Conservation (phyloP, 2,888 invertebrate genomes). For the Drosophila bunnanda region DNA sequence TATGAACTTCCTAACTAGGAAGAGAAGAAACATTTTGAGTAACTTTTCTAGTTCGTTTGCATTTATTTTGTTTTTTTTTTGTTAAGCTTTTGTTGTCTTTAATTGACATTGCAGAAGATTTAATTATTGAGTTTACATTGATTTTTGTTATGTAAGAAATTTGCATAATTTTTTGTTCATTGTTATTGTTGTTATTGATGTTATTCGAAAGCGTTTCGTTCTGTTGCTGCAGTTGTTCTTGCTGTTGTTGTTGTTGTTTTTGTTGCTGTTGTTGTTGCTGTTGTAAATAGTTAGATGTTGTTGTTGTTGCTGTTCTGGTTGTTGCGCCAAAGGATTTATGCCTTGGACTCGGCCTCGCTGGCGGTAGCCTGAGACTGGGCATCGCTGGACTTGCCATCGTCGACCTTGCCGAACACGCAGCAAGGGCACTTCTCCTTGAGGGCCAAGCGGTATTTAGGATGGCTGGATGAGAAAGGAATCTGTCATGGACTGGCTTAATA, state of each 20-base stretch:
- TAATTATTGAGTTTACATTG: conserved; percentile 56
- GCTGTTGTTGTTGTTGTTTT: conserved; percentile 78
- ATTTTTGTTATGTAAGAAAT: conserved; percentile 68
- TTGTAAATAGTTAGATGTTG: conserved; percentile 61
- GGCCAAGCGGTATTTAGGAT: conserved; percentile 87
- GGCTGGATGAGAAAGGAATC: conserved; percentile 83
- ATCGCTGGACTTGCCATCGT: conserved; percentile 83
- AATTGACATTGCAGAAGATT: conserved; percentile 80
- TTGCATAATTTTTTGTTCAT: conserved; percentile 46
- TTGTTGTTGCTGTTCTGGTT: conserved; percentile 59
- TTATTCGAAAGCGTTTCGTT: conserved; percentile 50
- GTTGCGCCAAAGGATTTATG: conserved; percentile 67
- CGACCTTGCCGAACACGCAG: conserved; percentile 83
- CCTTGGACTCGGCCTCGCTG: conserved; percentile 82
- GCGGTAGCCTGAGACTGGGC: conserved; percentile 83
- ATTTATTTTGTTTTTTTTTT: conserved; percentile 65
- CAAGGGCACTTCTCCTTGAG: conserved; percentile 88
- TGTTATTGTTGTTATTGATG: conserved; percentile 52
- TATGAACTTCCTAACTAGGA: neutral
- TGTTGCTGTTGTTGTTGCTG: conserved; percentile 61
- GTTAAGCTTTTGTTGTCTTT: conserved; percentile 64
- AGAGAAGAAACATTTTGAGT: conserved; percentile 19
- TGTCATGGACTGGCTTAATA: neutral
- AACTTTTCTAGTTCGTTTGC: conserved; percentile 81
- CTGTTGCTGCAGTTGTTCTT: conserved; percentile 57